phyloP scores from a whole-genome alignment of 1,140 invertebrate genomes.

The Vanessa tameamea region DNA sequence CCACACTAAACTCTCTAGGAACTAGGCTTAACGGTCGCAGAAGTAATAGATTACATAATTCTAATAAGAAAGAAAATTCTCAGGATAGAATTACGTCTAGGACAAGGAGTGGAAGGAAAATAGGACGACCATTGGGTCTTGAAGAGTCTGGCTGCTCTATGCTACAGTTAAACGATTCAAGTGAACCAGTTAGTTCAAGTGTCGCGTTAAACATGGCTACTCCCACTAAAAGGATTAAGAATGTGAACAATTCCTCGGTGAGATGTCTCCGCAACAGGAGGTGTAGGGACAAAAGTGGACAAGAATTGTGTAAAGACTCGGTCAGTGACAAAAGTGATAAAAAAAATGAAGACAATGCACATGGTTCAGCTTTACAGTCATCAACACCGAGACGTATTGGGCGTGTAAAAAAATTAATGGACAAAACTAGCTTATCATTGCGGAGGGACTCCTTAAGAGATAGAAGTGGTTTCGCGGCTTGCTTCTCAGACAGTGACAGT shows the following conservation, averaged over 20 bases:
- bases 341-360: constrained; percentile 15
- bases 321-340: constrained; percentile 39
- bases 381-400: constrained; percentile 21
- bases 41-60: constrained; percentile 44
- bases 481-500: constrained; percentile 73
- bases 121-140: constrained; percentile 42
- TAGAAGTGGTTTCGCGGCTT: constrained; percentile 67
- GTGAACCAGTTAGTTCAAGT: constrained; percentile 57
- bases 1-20: constrained; percentile 18
- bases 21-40: constrained; percentile 43
- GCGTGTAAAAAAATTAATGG: constrained; percentile 31
- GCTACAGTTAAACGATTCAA: constrained; percentile 54
- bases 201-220: constrained; percentile 58
- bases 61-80: constrained; percentile 58
- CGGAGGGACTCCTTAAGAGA: constrained; percentile 53
- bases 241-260: constrained; percentile 31
- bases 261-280: constrained; percentile 30
- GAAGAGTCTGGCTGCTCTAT: constrained; percentile 50
- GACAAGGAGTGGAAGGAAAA: constrained; percentile 62
- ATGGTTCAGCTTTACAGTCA: constrained; percentile 11
- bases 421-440: constrained; percentile 41
- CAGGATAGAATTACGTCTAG: constrained; percentile 50
- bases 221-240: constrained; percentile 30
- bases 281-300: constrained; percentile 29
- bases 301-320: constrained; percentile 39